A percentile compares a stretch with the other conserved stretches of the same genome.
Conservation (phyloP, 2,797 vertebrate species). For the Micrastur ruficollis region DNA sequence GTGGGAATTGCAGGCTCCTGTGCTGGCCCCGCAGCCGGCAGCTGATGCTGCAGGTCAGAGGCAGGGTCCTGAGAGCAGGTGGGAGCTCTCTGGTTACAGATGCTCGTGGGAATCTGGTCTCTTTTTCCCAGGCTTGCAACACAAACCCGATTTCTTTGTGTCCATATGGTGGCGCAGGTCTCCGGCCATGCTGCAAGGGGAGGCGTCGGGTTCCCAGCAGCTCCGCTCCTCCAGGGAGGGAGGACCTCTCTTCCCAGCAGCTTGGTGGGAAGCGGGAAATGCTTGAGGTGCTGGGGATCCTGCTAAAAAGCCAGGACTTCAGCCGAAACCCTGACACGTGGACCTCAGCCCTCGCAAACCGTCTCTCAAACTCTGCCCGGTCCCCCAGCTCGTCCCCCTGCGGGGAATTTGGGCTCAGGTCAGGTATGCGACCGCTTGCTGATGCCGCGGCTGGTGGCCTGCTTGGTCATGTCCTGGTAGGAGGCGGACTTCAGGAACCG, state of each 20-base stretch:
- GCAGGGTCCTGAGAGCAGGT: not conserved
- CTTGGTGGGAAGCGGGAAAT: not conserved
- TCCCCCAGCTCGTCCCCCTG: not conserved
- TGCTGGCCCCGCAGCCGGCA: not conserved
- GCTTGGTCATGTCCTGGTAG: conserved; percentile 74
- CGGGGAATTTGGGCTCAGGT: not conserved
- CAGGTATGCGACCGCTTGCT: conserved; percentile 67
- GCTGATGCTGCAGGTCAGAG: not conserved
- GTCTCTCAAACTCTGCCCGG: not conserved
- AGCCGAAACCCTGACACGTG: fast-evolving
- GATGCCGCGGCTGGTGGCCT: conserved; percentile 34
- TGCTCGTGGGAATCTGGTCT: not conserved
- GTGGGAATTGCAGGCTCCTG: not conserved
- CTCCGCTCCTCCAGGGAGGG: not conserved
- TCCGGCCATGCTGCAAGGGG: not conserved
- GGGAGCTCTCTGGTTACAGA: fast-evolving
- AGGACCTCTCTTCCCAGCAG: not conserved
- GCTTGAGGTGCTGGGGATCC: not conserved
- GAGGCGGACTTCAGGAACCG: conserved; percentile 77
- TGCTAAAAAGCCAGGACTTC: not conserved
- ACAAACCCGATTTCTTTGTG: not conserved
- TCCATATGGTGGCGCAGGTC: not conserved
- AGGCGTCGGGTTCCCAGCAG: not conserved
- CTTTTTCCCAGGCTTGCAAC: not conserved
- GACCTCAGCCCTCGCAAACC: not conserved